Percentiles rank a stretch among this genome's conserved stretches.
phyloP scores from a whole-genome alignment of 2,888 invertebrate genomes.

The Papilio elwesi region DNA sequence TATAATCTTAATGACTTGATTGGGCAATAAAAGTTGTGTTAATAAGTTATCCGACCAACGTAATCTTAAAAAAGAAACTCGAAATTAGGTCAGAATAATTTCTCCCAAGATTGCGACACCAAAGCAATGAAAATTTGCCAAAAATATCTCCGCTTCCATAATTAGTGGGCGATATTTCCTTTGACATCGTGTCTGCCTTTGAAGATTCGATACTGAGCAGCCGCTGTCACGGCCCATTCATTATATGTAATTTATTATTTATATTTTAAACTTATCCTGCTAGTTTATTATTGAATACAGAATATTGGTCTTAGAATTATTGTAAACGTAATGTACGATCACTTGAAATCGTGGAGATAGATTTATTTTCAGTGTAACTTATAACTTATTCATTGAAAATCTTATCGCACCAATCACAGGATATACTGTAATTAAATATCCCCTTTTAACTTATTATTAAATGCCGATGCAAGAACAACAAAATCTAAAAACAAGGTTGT shows the following conservation, averaged over 20 bases:
- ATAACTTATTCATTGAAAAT: too few species aligned
- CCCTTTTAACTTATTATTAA: too few species aligned
- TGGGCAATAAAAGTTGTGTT: not conserved
- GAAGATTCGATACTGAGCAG: not conserved
- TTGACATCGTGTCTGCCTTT: constrained; percentile 18
- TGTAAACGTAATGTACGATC: too few species aligned
- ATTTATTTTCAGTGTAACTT: too few species aligned
- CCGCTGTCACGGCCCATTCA: not conserved
- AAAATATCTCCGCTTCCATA: constrained; percentile 18
- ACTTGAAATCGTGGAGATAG: too few species aligned
- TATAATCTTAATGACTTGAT: not conserved
- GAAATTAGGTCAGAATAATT: constrained; percentile 19
- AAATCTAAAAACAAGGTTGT: too few species aligned
- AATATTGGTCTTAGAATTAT: too few species aligned
- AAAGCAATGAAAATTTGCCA: constrained; percentile 14
- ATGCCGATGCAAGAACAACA: too few species aligned
- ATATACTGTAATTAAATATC: too few species aligned
- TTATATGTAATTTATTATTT: not conserved
- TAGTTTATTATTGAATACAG: too few species aligned
- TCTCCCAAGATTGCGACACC: not conserved
- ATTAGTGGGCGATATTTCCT: constrained; percentile 18
- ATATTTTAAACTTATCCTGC: too few species aligned
- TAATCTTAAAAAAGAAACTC: not conserved
- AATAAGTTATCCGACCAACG: not conserved
- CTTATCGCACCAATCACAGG: too few species aligned